phyloP scores from a whole-genome alignment of 1,140 invertebrate species.

The Contarinia nasturtii region DNA sequence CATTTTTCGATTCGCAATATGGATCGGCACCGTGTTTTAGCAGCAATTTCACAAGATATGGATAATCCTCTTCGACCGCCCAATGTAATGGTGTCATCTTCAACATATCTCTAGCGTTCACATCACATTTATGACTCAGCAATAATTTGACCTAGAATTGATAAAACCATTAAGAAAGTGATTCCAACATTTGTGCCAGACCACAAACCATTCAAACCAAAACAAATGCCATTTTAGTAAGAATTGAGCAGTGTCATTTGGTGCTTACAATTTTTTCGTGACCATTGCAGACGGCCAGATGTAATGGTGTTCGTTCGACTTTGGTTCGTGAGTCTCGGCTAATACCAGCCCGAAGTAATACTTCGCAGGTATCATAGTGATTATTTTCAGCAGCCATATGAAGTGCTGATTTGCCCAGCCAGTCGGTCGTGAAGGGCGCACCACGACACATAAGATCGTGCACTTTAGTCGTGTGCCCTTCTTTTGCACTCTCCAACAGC shows the following conservation, averaged over 20 bases:
- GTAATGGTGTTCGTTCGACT: slow-evolving; percentile 77
- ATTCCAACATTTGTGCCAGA: too few relatives aligned
- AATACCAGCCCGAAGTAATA: slow-evolving; percentile 67
- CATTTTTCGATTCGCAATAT: slow-evolving; percentile 57
- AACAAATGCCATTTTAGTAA: too few relatives aligned
- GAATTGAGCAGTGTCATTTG: too few relatives aligned
- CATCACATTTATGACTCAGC: slow-evolving; percentile 54
- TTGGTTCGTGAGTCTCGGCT: slow-evolving; percentile 77
- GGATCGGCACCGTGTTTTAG: slow-evolving; percentile 53
- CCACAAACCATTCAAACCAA: too few relatives aligned
- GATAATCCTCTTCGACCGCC: slow-evolving; percentile 73
- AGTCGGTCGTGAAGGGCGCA: slow-evolving; percentile 81
- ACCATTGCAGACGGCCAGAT: slow-evolving; percentile 73
- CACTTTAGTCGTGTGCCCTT: slow-evolving; percentile 59
- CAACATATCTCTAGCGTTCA: slow-evolving; percentile 69
- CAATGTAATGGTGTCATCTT: slow-evolving; percentile 90
- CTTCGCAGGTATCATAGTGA: slow-evolving; percentile 60
- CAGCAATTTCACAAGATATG: slow-evolving; percentile 45
- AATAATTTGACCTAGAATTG: slow-evolving; percentile 57
- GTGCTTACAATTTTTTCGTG: slow-evolving; percentile 59
- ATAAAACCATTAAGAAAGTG: too few relatives aligned
- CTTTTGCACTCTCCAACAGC: slow-evolving; percentile 53
- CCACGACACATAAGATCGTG: slow-evolving; percentile 65
- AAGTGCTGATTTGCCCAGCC: slow-evolving; percentile 76
- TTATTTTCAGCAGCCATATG: slow-evolving; percentile 73